Evolutionary conservation across 23 tunicate species (phyloP), one percentile per base, ranked within the genome.

Genomic region (Ciona savignyi): DNA sequence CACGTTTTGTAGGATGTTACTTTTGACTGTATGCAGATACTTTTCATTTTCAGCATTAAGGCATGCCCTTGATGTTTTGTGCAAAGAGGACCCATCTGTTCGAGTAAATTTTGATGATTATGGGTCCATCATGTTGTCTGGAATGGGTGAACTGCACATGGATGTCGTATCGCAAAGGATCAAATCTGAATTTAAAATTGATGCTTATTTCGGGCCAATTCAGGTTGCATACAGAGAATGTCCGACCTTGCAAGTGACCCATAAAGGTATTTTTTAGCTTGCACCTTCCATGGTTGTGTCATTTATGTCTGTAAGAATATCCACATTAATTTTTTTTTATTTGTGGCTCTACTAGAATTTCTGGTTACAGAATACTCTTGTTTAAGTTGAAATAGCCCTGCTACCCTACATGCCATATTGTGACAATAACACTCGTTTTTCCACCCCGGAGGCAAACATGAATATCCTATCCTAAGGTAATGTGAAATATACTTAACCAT

Each of bases 91-190:
- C 33, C 98, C 98, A 0, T 81, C 94, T 3, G 61, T 93, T 68
- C 67, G 67, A 33, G 76, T 87, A 15, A 51, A 81, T 51, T 9
- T 27, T 1, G 56, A 66, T 31, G 76, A 82, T 56, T 32, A 74
- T 48, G 98, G 94, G 0, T 65, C 81, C 24, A 65, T 83, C 34
- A 60, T 68, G 1, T 26, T 93, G 32, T 85, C 93, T 25, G 98
- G 98, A 48, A 93, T 93, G 98, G 98, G 98, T 26, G 95, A 93
- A 60, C 67, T 93, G 0, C 98, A 93, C 67, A 68, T 93, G 78
- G 98, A 93, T 1, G 64, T 93, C 23, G 49, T 85, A 4, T 63
- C 71, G 0, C 83, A 87, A 42, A 67, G 98, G 68, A 77, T 93
- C 20, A 67, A 56, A 42, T 74, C 82, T 15, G 98, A 93, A 56